These are phyloP conservation scores for Hedya salicella DNA, from an alignment of 2,888 invertebrate species.

Conservation along the genomic window DNA sequence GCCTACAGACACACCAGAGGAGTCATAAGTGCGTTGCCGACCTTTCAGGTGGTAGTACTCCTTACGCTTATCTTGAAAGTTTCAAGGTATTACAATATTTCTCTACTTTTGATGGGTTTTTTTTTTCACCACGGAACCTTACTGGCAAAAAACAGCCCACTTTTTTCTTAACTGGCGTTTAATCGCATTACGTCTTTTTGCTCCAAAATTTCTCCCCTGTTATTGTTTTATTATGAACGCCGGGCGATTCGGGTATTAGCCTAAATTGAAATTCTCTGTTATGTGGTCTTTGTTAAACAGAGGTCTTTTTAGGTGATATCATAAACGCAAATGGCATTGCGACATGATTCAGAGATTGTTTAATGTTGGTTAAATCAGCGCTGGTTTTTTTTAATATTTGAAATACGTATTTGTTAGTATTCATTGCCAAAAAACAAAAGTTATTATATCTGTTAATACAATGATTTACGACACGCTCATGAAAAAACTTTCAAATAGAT, in stretches of 20 bases:
- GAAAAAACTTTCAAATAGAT: too few species aligned
- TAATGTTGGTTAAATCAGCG: neutral
- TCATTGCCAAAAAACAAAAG: too few species aligned
- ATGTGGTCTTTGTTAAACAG: constrained; percentile 21
- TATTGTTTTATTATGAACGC: constrained; percentile 41
- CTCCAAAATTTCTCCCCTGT: constrained; percentile 41
- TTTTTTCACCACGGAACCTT: neutral
- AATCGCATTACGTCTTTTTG: constrained; percentile 45
- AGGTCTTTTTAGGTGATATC: neutral
- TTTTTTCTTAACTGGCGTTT: constrained; percentile 44
- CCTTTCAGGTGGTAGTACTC: too few species aligned
- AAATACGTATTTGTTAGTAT: too few species aligned
- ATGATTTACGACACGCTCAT: too few species aligned
- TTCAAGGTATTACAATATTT: too few species aligned
- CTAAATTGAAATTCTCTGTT: constrained; percentile 33
- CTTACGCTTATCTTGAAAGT: too few species aligned
- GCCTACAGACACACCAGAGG: too few species aligned
- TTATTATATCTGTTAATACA: too few species aligned
- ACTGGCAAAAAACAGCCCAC: too few species aligned
- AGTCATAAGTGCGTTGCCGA: too few species aligned
- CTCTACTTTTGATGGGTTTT: neutral
- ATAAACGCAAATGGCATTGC: neutral
- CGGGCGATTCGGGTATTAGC: constrained; percentile 29
- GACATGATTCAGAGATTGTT: neutral
- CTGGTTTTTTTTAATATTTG: too few species aligned